Evolutionary conservation across 2,113 vertebrate genomes (phyloP).

Genomic region (Candoia aspera): DNA sequence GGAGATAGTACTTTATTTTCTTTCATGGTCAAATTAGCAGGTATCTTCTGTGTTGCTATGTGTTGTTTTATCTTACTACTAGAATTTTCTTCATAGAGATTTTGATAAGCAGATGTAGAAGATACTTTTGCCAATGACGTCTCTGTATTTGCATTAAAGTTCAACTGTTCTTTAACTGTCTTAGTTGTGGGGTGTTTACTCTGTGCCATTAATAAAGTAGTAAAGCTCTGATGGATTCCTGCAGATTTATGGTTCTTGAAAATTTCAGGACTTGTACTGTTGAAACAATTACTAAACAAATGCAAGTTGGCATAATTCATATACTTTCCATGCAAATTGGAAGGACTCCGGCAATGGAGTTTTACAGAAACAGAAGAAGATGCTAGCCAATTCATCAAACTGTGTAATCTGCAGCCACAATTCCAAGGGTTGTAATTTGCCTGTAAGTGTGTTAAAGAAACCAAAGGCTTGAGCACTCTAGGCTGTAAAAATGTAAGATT

Average conservation of each 20-base stretch:
- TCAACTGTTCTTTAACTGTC: constrained; percentile 19
- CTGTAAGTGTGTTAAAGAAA: constrained; percentile 74
- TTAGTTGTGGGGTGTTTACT: constrained; percentile 48
- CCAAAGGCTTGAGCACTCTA: constrained; percentile 72
- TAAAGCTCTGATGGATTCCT: constrained; percentile 19
- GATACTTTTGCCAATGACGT: constrained; percentile 53
- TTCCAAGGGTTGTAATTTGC: constrained; percentile 78
- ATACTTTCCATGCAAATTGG: constrained; percentile 65
- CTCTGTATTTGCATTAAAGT: constrained; percentile 22
- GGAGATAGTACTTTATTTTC: constrained; percentile 38
- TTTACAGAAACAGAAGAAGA: constrained; percentile 69
- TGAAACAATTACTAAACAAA: constrained; percentile 64
- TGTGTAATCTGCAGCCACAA: constrained; percentile 72
- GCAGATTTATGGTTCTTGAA: constrained; percentile 19
- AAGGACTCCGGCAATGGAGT: constrained; percentile 70
- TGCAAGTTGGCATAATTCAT: constrained; percentile 62
- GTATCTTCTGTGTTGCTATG: constrained; percentile 46
- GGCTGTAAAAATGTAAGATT: constrained; percentile 76
- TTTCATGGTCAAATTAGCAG: constrained; percentile 63
- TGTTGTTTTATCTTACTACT: constrained; percentile 53
- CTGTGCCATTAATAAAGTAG: constrained; percentile 67
- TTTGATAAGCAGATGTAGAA: constrained; percentile 37
- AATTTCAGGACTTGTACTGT: constrained; percentile 44
- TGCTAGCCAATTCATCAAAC: constrained; percentile 70
- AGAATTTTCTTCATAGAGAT: constrained; percentile 49